Conservation (phyloP, 2,113 vertebrate species). For the Hystrix cristata region DNA sequence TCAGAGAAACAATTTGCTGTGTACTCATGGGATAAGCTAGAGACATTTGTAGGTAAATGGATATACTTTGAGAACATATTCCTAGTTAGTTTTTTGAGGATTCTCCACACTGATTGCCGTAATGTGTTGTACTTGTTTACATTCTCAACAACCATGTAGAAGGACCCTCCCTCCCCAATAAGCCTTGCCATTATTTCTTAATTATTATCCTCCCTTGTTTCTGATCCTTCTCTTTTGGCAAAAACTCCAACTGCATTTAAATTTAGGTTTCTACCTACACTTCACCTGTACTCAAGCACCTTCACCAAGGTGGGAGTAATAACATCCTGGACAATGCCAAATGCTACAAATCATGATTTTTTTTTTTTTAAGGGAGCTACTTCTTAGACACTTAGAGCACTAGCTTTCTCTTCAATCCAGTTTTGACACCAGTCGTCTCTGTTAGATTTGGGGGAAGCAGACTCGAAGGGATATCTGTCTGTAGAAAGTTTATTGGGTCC, state of each 20-base stretch:
- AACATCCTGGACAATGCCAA: not conserved
- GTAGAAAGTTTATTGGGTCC: not conserved
- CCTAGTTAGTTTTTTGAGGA: not conserved
- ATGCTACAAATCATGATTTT: not conserved
- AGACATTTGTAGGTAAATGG: too few relatives aligned
- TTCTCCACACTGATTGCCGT: not conserved
- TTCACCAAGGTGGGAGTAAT: not conserved
- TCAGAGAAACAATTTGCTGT: too few relatives aligned
- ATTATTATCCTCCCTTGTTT: not conserved
- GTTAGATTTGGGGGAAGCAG: not conserved
- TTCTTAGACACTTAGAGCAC: not conserved
- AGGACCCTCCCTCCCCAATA: not conserved
- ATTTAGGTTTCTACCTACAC: not conserved
- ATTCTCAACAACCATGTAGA: not conserved
- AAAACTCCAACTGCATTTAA: not conserved
- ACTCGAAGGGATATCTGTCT: not conserved
- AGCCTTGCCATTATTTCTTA: not conserved
- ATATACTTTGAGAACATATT: not conserved
- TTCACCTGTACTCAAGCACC: not conserved
- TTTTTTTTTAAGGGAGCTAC: not conserved
- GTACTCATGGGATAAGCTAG: too few relatives aligned
- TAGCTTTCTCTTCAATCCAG: not conserved
- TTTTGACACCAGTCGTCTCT: not conserved
- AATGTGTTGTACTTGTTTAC: not conserved
- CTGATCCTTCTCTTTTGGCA: not conserved